These are phyloP conservation scores for Lycocorax pyrrhopterus DNA, from an alignment of 2,113 vertebrate species.

Conservation along the genomic window DNA sequence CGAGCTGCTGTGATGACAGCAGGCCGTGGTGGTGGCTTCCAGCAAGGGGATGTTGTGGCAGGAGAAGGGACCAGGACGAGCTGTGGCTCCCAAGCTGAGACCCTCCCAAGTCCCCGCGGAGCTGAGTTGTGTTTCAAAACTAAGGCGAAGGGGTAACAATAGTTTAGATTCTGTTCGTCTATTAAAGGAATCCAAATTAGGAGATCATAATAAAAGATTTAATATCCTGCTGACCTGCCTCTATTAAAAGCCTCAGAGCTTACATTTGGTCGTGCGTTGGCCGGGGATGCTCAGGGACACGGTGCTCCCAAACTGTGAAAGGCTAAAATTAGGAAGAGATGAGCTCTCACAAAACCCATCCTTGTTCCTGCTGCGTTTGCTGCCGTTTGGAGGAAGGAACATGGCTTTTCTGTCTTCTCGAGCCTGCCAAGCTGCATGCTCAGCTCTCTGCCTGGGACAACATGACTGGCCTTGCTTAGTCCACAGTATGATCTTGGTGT, in stretches of 20 bases:
- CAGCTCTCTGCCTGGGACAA: constrained; percentile 89
- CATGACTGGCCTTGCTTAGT: constrained; percentile 81
- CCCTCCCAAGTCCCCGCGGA: rapidly evolving
- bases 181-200: background rate
- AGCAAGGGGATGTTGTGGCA: background rate
- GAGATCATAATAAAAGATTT: background rate
- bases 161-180: background rate
- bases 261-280: background rate
- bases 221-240: background rate
- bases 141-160: background rate
- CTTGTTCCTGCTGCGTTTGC: background rate
- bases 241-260: background rate
- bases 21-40: background rate
- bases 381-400: constrained; percentile 82
- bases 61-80: background rate
- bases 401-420: constrained; percentile 84
- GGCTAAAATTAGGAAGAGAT: background rate
- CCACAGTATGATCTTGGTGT: constrained; percentile 53
- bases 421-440: constrained; percentile 93
- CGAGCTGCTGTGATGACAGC: rapidly evolving
- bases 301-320: background rate
- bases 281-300: background rate
- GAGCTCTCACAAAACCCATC: background rate
- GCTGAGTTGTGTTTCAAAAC: background rate
- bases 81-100: background rate